Percentiles rank a stretch among this genome's conserved stretches.
phyloP scores from a whole-genome alignment of 2,113 vertebrate genomes.

The Elephas maximus region DNA sequence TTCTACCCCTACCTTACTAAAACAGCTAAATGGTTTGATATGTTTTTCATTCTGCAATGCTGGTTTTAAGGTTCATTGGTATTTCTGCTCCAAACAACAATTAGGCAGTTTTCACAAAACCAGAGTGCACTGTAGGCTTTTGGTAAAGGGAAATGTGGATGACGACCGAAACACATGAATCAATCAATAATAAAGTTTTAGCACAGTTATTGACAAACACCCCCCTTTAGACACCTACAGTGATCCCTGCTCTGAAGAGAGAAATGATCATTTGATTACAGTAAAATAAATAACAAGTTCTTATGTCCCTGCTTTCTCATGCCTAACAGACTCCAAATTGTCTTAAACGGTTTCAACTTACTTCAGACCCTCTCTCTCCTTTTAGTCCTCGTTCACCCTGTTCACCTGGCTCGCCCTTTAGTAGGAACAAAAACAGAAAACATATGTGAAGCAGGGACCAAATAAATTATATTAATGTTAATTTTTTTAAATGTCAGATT shows the following conservation, averaged over 20 bases:
- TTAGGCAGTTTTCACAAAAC: slow-evolving; percentile 45
- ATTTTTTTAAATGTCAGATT: slow-evolving; percentile 40
- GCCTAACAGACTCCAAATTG: neutral
- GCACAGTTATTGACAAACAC: neutral
- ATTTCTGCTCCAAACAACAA: slow-evolving; percentile 49
- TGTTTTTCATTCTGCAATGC: neutral
- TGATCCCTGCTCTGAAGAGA: neutral
- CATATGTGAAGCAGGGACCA: slow-evolving; percentile 54
- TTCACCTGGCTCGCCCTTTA: slow-evolving; percentile 94
- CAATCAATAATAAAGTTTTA: slow-evolving; percentile 31
- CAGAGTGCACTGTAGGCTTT: neutral
- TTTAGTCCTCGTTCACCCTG: slow-evolving; percentile 91
- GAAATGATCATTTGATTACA: neutral
- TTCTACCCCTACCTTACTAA: neutral
- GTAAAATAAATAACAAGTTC: neutral
- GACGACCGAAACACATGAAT: neutral
- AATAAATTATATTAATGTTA: slow-evolving; percentile 50
- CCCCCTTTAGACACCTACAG: neutral
- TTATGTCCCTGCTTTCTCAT: neutral
- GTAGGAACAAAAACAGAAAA: slow-evolving; percentile 70
- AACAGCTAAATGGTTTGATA: neutral
- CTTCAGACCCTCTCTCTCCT: slow-evolving; percentile 93
- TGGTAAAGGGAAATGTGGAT: neutral
- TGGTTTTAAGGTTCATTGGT: neutral
- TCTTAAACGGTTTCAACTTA: slow-evolving; percentile 86